Conservation (phyloP, 2,888 invertebrate species). For the Himalopsyche tibetana region DNA sequence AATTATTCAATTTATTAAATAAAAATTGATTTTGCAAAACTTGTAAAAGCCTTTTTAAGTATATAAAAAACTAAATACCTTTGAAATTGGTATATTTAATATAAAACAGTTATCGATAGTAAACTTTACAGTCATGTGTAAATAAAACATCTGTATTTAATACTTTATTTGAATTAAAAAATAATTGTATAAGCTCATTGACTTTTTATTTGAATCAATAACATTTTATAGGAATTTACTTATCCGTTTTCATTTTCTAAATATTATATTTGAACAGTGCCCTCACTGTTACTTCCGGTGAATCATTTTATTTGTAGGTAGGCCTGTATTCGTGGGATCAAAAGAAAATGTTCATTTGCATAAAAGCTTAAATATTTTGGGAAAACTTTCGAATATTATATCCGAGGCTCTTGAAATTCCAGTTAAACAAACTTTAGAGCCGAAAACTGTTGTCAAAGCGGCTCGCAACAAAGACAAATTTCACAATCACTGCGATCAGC, state of each 20-base stretch:
- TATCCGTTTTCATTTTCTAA: neutral
- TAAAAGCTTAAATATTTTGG: slow-evolving; percentile 34
- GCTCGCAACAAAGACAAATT: slow-evolving; percentile 51
- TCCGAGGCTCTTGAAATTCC: slow-evolving; percentile 15
- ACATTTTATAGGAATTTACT: too few species aligned
- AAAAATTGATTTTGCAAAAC: too few species aligned
- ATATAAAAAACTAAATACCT: too few species aligned
- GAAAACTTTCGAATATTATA: slow-evolving; percentile 27
- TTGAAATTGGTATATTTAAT: too few species aligned
- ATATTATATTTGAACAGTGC: neutral
- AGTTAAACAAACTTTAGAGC: slow-evolving; percentile 36
- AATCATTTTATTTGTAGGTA: neutral
- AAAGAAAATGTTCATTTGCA: slow-evolving; percentile 17
- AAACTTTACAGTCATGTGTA: too few species aligned
- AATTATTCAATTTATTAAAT: too few species aligned
- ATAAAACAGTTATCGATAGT: too few species aligned
- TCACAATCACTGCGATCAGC: slow-evolving; percentile 51
- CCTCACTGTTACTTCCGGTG: neutral
- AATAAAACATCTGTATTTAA: too few species aligned
- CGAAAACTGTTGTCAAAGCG: slow-evolving; percentile 39
- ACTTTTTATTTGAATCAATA: too few species aligned
- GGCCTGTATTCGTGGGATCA: neutral
- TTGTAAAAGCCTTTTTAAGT: too few species aligned
- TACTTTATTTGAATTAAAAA: too few species aligned
- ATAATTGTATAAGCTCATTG: too few species aligned